Percentiles rank a stretch among this genome's conserved stretches.
Evolutionary conservation across 2,113 vertebrate species (phyloP).

Genomic region (Ranitomeya variabilis): DNA sequence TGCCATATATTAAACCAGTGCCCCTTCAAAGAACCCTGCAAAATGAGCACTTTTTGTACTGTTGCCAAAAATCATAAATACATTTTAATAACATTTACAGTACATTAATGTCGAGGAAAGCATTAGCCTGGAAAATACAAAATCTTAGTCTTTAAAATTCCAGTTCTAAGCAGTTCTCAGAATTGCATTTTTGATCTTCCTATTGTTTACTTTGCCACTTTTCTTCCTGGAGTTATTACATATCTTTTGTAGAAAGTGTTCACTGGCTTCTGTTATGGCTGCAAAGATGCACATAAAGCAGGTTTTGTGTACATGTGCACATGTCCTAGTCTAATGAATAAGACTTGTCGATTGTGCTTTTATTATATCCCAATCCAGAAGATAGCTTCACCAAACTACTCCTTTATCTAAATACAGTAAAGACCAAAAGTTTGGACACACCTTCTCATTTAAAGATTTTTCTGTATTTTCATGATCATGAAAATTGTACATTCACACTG

Average conservation of each 20-base stretch:
- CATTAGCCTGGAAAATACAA: not conserved
- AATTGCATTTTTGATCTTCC: not conserved
- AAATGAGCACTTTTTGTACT: conserved; percentile 9
- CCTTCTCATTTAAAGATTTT: no score
- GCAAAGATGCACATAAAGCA: no score
- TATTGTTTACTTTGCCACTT: not conserved
- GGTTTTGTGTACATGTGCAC: no score
- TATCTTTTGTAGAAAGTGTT: not conserved
- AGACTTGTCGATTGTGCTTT: no score
- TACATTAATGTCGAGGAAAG: not conserved
- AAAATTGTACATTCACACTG: no score
- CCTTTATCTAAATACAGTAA: no score
- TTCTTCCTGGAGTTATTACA: not conserved
- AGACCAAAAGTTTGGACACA: no score
- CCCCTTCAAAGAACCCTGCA: not conserved
- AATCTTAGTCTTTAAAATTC: not conserved
- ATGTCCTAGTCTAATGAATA: no score
- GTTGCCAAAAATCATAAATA: conserved; percentile 25
- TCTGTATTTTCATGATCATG: no score
- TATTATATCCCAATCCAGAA: no score
- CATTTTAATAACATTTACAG: conserved; percentile 27
- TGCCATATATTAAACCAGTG: conserved; percentile 4
- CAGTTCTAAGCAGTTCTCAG: not conserved
- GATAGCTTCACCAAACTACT: no score
- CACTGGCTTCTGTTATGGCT: not conserved